Evolutionary conservation across 2,113 vertebrate genomes (phyloP).

Genomic region (Mus pahari): DNA sequence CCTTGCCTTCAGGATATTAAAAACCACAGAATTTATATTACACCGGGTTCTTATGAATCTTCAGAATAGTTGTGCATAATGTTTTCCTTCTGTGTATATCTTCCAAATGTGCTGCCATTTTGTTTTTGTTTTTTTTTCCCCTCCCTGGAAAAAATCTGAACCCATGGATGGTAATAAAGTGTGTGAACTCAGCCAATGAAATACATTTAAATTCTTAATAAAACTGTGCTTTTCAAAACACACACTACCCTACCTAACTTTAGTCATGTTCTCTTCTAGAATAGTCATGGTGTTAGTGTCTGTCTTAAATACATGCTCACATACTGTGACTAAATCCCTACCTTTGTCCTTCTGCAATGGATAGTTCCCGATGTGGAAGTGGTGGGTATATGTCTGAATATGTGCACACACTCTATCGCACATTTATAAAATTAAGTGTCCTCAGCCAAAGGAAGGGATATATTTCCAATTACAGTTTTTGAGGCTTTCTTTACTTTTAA

Average conservation of each 20-base stretch:
- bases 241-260: not conserved
- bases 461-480: not conserved
- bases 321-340: not conserved
- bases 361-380: not conserved
- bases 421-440: constrained; percentile 51
- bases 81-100: constrained; percentile 54
- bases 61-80: constrained; percentile 23
- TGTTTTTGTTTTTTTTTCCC: constrained; percentile 19
- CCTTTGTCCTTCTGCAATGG: constrained; percentile 44
- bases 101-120: constrained; percentile 55
- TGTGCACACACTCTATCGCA: rapidly evolving
- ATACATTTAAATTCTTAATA: constrained; percentile 62
- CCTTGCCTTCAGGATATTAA: constrained; percentile 33
- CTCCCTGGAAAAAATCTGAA: not conserved
- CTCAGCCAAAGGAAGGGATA: not conserved
- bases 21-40: constrained; percentile 34
- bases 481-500: constrained; percentile 50
- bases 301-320: constrained; percentile 2
- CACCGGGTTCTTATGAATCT: constrained; percentile 49
- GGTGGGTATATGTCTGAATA: not conserved
- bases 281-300: not conserved
- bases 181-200: constrained; percentile 50
- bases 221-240: constrained; percentile 69
- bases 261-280: constrained; percentile 28
- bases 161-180: constrained; percentile 24